Percentiles rank a stretch among this genome's conserved stretches.
phyloP scores from a whole-genome alignment of 2,797 vertebrate species.

The Gallirallus australis region DNA sequence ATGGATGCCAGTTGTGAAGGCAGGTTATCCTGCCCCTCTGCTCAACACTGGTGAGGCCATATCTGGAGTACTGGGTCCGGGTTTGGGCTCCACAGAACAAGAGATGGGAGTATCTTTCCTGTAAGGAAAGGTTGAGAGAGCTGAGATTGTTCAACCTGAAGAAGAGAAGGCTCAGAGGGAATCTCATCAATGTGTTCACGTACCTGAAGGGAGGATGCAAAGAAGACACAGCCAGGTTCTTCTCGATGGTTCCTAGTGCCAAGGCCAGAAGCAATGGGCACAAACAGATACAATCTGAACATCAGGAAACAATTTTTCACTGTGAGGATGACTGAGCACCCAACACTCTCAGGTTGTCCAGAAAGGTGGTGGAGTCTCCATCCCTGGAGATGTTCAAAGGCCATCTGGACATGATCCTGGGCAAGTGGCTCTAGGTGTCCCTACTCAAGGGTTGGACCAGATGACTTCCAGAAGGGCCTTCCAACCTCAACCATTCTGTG shows the following conservation, averaged over 20 bases:
- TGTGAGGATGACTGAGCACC: rapidly evolving
- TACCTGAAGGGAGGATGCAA: neutral
- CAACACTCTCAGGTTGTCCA: neutral
- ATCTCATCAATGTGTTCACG: neutral
- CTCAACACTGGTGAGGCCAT: neutral
- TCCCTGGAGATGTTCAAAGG: neutral
- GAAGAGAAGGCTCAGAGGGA: neutral
- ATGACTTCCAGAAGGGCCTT: neutral
- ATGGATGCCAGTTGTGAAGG: neutral
- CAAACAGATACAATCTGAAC: neutral
- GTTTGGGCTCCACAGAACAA: neutral
- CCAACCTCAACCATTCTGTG: neutral
- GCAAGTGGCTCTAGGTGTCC: rapidly evolving
- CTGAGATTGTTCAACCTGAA: neutral
- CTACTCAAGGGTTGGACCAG: neutral
- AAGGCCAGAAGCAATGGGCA: neutral
- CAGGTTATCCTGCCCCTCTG: neutral
- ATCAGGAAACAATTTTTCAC: neutral
- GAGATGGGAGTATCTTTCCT: neutral
- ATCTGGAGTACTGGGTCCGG: neutral
- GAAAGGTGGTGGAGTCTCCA: neutral
- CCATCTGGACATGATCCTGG: neutral
- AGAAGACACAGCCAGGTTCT: neutral
- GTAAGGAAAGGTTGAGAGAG: neutral
- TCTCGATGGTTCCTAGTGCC: neutral